A percentile compares a stretch with the other conserved stretches of the same genome.
Evolutionary conservation across 2,113 vertebrate genomes (phyloP).

Genomic region (Phodopus roborovskii): DNA sequence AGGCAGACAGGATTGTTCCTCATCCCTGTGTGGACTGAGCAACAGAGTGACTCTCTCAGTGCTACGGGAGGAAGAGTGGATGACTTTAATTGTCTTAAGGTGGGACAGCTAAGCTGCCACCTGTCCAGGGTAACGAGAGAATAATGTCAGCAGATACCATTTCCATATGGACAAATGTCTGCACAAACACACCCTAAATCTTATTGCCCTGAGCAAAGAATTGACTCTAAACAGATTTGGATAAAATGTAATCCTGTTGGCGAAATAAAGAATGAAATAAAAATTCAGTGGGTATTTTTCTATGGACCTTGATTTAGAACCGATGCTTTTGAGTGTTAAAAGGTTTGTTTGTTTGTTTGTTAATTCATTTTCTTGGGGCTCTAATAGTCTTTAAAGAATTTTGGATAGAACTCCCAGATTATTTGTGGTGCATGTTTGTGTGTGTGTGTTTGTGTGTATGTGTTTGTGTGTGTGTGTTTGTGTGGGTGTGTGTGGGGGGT

Average conservation of each 20-base stretch:
- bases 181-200: neutral
- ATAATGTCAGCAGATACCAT: neutral
- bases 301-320: neutral
- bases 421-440: neutral
- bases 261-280: neutral
- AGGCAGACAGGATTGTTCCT: neutral
- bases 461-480: no score
- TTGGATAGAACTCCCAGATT: neutral
- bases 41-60: neutral
- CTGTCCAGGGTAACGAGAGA: neutral
- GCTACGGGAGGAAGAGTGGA: no score
- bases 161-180: neutral
- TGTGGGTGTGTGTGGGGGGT: no score
- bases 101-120: neutral
- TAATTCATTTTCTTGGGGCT: neutral
- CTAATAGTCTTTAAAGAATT: neutral
- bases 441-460: neutral
- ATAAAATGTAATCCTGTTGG: neutral
- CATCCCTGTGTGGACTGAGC: neutral
- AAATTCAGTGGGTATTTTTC: constrained; percentile 3
- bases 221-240: neutral
- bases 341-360: constrained; percentile 4
- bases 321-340: neutral
- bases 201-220: neutral
- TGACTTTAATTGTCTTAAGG: neutral